These are phyloP conservation scores for Hemithea aestivaria DNA, from an alignment of 2,888 invertebrate genomes.

Conservation along the genomic window DNA sequence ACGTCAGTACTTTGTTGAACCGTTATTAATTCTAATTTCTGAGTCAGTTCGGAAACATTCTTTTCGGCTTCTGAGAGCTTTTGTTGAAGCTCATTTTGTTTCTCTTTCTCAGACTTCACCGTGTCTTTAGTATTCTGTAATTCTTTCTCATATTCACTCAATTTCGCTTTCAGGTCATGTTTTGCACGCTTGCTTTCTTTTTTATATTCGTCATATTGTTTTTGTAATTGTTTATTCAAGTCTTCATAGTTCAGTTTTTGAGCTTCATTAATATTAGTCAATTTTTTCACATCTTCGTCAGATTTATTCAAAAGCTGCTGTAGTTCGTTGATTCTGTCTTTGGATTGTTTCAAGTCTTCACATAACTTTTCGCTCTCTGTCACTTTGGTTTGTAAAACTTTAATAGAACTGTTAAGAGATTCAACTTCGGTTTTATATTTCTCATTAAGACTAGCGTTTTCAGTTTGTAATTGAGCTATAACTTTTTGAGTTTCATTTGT, in stretches of 20 bases:
- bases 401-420: slow-evolving; percentile 55
- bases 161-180: slow-evolving; percentile 73
- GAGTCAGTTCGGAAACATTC: slow-evolving; percentile 54
- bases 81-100: slow-evolving; percentile 56
- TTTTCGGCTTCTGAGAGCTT: slow-evolving; percentile 60
- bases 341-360: slow-evolving; percentile 51
- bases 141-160: slow-evolving; percentile 76
- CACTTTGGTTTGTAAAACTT: slow-evolving; percentile 50
- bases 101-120: slow-evolving; percentile 55
- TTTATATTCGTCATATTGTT: slow-evolving; percentile 64
- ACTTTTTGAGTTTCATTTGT: slow-evolving; percentile 52
- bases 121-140: slow-evolving; percentile 59
- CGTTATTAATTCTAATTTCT: slow-evolving; percentile 63
- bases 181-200: slow-evolving; percentile 71
- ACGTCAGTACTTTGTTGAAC: slow-evolving; percentile 61
- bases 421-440: slow-evolving; percentile 57
- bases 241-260: slow-evolving; percentile 73
- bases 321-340: slow-evolving; percentile 61
- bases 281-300: slow-evolving; percentile 67
- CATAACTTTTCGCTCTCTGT: slow-evolving; percentile 54
- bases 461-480: slow-evolving; percentile 51
- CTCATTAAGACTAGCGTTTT: slow-evolving; percentile 56
- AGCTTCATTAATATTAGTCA: slow-evolving; percentile 67
- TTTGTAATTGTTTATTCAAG: slow-evolving; percentile 63
- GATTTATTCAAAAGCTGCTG: slow-evolving; percentile 62